A percentile compares a stretch with the other conserved stretches of the same genome.
phyloP scores from a whole-genome alignment of 2,888 invertebrate genomes.

The Eledone cirrhosa region DNA sequence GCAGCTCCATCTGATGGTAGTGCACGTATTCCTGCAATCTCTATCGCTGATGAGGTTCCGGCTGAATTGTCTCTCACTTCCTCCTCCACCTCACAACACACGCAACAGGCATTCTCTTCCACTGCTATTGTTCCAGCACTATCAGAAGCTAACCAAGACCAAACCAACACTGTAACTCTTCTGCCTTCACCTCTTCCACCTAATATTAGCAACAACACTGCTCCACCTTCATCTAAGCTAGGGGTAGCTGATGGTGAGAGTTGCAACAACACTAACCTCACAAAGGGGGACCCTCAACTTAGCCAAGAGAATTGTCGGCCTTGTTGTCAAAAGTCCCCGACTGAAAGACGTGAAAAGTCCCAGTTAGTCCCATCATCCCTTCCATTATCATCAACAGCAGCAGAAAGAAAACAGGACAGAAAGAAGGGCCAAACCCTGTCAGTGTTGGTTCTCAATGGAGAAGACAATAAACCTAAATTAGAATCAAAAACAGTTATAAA shows the following conservation, averaged over 20 bases:
- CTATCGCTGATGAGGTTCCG: constrained; percentile 1
- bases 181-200: background rate
- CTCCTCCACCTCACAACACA: background rate
- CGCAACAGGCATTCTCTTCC: background rate
- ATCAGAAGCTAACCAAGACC: background rate
- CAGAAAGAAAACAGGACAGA: no score
- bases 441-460: no score
- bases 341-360: no score
- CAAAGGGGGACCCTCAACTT: background rate
- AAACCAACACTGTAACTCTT: background rate
- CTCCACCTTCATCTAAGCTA: no score
- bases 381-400: no score
- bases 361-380: no score
- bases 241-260: background rate
- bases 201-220: background rate
- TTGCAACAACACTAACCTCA: background rate
- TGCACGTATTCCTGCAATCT: background rate
- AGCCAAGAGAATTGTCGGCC: background rate
- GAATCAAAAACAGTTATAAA: no score
- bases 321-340: no score
- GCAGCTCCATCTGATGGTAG: constrained; percentile 3
- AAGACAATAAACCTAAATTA: no score
- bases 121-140: background rate
- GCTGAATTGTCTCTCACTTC: background rate
- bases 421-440: no score